Conservation (phyloP, 2,113 vertebrate genomes). For the Gymnogyps californianus region DNA sequence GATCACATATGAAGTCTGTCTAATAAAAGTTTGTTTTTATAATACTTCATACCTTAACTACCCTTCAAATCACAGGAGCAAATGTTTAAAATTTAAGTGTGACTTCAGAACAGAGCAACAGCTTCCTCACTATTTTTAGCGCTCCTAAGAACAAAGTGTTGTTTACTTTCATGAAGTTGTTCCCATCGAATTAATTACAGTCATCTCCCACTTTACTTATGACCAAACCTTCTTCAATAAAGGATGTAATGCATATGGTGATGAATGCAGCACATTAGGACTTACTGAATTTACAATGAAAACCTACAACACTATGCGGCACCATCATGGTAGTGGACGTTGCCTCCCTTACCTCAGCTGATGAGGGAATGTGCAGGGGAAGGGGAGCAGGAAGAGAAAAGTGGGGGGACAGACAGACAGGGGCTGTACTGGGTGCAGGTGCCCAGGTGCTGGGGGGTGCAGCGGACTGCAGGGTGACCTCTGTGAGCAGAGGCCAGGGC, state of each 20-base stretch:
- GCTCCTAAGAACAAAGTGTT: background rate
- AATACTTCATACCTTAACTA: background rate
- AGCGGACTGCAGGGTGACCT: rapidly evolving
- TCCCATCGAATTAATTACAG: background rate
- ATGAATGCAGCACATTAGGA: background rate
- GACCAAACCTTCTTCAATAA: background rate
- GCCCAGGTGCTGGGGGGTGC: rapidly evolving
- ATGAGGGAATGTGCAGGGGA: background rate
- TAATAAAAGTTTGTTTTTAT: background rate
- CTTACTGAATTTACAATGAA: background rate
- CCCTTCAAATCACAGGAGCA: background rate
- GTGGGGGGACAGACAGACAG: background rate
- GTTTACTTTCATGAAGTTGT: background rate
- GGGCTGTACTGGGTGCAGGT: too few relatives aligned
- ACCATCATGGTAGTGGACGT: background rate
- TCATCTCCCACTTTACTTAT: background rate
- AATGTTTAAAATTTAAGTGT: background rate
- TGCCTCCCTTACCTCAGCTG: background rate
- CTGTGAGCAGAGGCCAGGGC: background rate
- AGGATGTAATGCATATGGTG: rapidly evolving
- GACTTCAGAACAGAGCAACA: background rate
- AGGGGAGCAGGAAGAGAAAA: background rate
- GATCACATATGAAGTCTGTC: background rate
- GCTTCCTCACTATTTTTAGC: background rate
- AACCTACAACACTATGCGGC: rapidly evolving